phyloP scores from a whole-genome alignment of 2,113 vertebrate species.

The Dasyprocta punctata region DNA sequence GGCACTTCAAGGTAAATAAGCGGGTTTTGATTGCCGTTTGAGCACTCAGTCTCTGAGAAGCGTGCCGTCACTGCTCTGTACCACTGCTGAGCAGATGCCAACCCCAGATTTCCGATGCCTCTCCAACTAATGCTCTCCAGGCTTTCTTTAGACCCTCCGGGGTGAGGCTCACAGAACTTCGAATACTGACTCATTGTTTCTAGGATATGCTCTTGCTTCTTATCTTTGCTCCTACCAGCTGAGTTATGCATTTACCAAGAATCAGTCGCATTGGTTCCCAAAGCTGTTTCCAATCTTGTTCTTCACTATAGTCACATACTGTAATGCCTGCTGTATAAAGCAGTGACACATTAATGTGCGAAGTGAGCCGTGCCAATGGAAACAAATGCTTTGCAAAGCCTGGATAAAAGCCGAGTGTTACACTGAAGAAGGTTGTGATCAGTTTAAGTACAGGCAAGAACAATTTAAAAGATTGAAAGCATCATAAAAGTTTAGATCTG shows the following conservation, averaged over 20 bases:
- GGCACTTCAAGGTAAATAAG: background rate
- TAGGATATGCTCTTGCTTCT: background rate
- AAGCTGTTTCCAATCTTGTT: background rate
- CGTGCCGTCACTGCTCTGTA: too few relatives aligned
- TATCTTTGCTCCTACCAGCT: background rate
- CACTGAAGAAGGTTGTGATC: background rate
- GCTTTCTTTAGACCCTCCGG: background rate
- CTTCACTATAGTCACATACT: background rate
- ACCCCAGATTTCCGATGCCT: background rate
- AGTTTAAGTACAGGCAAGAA: background rate
- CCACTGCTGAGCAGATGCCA: background rate
- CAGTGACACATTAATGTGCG: background rate
- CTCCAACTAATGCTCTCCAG: background rate
- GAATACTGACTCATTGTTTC: background rate
- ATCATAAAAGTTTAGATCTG: conserved; percentile 15
- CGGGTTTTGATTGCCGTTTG: background rate
- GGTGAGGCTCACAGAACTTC: background rate
- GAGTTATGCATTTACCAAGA: background rate
- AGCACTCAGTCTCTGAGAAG: background rate
- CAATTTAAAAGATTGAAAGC: background rate
- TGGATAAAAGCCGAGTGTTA: background rate
- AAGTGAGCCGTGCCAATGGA: background rate
- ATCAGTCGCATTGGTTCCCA: background rate
- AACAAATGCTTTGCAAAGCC: conserved; percentile 19
- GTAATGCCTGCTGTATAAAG: background rate